Evolutionary conservation across 2,888 invertebrate genomes (phyloP), one percentile per base, ranked within the genome.

Genomic region (Temnothorax unifasciatus): DNA sequence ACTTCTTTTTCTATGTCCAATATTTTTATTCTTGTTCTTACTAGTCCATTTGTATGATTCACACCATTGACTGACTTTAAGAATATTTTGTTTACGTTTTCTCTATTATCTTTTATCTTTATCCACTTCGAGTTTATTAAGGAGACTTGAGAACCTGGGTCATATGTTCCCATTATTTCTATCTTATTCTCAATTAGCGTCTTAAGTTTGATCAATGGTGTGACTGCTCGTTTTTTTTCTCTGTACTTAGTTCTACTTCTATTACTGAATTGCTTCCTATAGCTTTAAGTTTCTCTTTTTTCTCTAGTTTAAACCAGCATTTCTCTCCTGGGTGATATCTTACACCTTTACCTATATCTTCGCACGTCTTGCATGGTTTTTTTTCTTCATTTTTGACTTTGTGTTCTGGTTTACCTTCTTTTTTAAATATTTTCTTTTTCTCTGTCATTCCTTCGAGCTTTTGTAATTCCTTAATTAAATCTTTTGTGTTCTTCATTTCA

Each of bases 381-480:
- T 11, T 54, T 11, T 54, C 75, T 82, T 68, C 83, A 79, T 25
- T 47, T 59, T n/a, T 82, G 9, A 44, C 59, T 71, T 41, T 66
- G 38, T 47, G 6, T 61, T 59, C 83, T 75, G 54, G 8, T 79
- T 54, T 25, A 44, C 52, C 41, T 50, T 76, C 68, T 61, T 50
- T 76, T 59, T 76, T 47, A 50, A 68, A 76, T 59, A 25, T 61
- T 38, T 47, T 83, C 57, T 81, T 83, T 61, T 69, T 76, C 38
- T 76, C 64, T 47, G 63, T 61, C 50, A 71, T 34, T 38, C 50
- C 83, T 91, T 92, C 89, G 84, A 90, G 88, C 75, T 61, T 91
- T 63, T 89, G 87, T 87, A 92, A 86, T 84, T 92, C 92, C 86
- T 87, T 83, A 52, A 74, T 68, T 84, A 87, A 34, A 71, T 86